Percentiles rank a stretch among this genome's conserved stretches.
Evolutionary conservation across 2,113 vertebrate genomes (phyloP).

Genomic region (Panthera tigris): DNA sequence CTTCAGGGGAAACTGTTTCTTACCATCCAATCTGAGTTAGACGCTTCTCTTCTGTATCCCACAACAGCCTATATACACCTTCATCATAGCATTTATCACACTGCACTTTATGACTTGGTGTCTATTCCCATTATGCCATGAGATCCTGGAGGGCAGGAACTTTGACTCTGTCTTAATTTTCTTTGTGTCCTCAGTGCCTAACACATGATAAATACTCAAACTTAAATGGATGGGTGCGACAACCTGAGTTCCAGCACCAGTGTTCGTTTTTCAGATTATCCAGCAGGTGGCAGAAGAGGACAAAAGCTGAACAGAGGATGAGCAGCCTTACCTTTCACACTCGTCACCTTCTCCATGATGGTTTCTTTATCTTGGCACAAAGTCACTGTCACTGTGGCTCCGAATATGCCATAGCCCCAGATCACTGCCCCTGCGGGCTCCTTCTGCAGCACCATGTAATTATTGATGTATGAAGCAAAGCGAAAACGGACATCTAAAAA

Average conservation of each 20-base stretch:
- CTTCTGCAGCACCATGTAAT: constrained; percentile 94
- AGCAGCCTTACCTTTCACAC: constrained; percentile 77
- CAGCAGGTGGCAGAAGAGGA: constrained; percentile 78
- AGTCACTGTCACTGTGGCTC: constrained; percentile 79
- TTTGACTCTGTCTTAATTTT: not conserved
- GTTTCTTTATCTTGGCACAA: constrained; percentile 49
- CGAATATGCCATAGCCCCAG: constrained; percentile 88
- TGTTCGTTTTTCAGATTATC: constrained; percentile 52
- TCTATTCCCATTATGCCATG: not conserved
- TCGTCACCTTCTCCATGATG: constrained; percentile 71
- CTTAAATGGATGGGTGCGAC: not conserved
- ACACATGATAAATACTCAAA: not conserved
- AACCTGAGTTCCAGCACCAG: not conserved
- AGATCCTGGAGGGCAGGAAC: not conserved
- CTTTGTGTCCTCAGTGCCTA: not conserved
- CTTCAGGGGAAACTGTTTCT: not conserved
- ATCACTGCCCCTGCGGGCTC: constrained; percentile 88
- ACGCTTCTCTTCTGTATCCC: not conserved
- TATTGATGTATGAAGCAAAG: constrained; percentile 91
- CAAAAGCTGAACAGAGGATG: constrained; percentile 43
- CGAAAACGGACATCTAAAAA: constrained; percentile 81
- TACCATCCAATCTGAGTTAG: not conserved
- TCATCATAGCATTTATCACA: not conserved
- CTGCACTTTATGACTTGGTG: not conserved
- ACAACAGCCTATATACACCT: not conserved